A percentile compares a stretch with the other conserved stretches of the same genome.
These are phyloP conservation scores for Triplophysa yarkandensis DNA, from an alignment of 2,797 vertebrate genomes.

Conservation along the genomic window DNA sequence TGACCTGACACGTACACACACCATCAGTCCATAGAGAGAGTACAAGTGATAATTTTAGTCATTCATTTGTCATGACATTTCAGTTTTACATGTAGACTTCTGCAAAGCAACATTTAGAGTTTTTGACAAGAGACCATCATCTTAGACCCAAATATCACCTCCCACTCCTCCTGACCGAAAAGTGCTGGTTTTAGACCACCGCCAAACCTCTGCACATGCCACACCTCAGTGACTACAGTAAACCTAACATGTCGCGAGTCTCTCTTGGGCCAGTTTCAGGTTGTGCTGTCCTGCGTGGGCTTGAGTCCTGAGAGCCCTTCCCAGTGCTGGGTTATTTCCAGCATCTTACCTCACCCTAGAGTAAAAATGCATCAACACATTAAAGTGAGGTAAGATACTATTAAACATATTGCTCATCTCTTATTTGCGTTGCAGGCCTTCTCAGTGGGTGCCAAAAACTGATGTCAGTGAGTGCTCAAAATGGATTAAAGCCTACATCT, in stretches of 20 bases:
- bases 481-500: slow-evolving; percentile 51
- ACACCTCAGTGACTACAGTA: slow-evolving; percentile 9
- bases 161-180: neutral
- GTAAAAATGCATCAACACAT: slow-evolving; percentile 61
- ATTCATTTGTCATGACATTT: no score
- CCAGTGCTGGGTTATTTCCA: slow-evolving; percentile 65
- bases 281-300: slow-evolving; percentile 24
- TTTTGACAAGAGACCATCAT: neutral
- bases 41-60: neutral
- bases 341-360: slow-evolving; percentile 64
- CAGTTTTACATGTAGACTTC: no score
- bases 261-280: neutral
- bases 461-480: slow-evolving; percentile 56
- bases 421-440: slow-evolving; percentile 42
- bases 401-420: slow-evolving; percentile 59
- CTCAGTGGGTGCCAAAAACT: slow-evolving; percentile 46
- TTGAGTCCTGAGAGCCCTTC: slow-evolving; percentile 25
- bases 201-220: slow-evolving; percentile 10
- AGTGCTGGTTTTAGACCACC: slow-evolving; percentile 14
- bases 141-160: neutral
- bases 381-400: slow-evolving; percentile 58
- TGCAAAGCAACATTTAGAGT: neutral
- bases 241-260: neutral
- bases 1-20: slow-evolving; percentile 18
- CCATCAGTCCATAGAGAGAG: neutral